Evolutionary conservation across 2,113 vertebrate species (phyloP), one percentile per base, ranked within the genome.

Genomic region (Labeo catla): DNA sequence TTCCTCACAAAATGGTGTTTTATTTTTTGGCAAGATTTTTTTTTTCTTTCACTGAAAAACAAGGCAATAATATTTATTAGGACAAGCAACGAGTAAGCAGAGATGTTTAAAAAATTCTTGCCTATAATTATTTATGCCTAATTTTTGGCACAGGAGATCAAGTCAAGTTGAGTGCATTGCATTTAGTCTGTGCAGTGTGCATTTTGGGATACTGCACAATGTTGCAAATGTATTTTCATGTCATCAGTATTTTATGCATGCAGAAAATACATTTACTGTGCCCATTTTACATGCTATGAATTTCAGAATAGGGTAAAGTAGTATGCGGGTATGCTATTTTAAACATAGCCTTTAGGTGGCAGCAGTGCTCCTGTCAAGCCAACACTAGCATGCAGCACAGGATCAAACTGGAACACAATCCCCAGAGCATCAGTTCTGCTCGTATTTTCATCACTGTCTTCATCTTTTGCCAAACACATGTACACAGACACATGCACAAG

Each of bases 391-490:
- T 52, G 78, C 63, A 65, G 4, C n/a, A n/a, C 78, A 23, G 85
- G 88, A 73, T 89, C 86, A 91, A 94, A 94, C 93, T 80, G 87
- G 93, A 89, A 93, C 91, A 91, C 93, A 92, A 92, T 91, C 91
- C 90, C 87, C 19, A 68, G 85, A 92, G 93, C 93, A 92, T 93
- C 92, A 91, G 91, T 90, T 94, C 91, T 92, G 89, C 89, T 91
- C 86, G 89, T 92, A 90, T 93, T 93, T 93, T 57, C 87, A 86
- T 90, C 84, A 52, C 87, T 83, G 76, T 88, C 23, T 66, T 83
- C 87, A 9, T 87, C 34, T 54, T 74, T 45, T 78, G 76, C 28
- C 63, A 43, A 65, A n/a, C 52, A 84, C 81, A 54, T 54, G 76
- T 68, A 43, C 47, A 77, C 61, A 82, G n/a, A 82, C 68, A 76